Conservation (phyloP, 30 jellyfish, hydroid and myxozoan species). For the Cassiopea xamachana region DNA sequence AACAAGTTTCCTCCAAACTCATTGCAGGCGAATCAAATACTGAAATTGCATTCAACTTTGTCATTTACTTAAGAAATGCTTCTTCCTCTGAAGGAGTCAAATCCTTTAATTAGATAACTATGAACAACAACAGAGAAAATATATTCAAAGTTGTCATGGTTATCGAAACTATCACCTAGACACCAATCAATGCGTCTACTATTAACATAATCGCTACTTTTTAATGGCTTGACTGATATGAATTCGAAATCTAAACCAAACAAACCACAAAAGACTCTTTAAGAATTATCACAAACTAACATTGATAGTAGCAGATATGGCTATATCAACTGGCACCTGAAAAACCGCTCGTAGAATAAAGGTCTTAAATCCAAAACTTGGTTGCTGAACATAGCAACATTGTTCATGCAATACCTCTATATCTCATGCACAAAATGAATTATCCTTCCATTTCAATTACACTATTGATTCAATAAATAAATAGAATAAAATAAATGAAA, state of each 20-base stretch:
- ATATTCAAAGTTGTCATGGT: background rate
- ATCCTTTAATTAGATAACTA: background rate
- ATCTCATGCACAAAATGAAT: too few relatives aligned
- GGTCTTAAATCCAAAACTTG: too few relatives aligned
- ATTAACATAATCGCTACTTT: background rate
- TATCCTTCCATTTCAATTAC: too few relatives aligned
- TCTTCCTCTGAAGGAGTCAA: background rate
- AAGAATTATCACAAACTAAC: background rate
- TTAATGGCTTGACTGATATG: background rate
- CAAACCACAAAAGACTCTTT: background rate
- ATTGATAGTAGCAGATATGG: background rate
- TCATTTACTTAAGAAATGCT: background rate
- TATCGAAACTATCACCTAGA: background rate
- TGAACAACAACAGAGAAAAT: background rate
- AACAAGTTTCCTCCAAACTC: background rate
- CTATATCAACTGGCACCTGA: too few relatives aligned
- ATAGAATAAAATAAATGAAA: too few relatives aligned
- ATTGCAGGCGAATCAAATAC: background rate
- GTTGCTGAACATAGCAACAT: too few relatives aligned
- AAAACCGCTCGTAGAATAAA: too few relatives aligned
- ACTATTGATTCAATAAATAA: too few relatives aligned
- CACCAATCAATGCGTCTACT: background rate
- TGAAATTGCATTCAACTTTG: background rate
- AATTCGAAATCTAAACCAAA: background rate
- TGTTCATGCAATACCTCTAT: too few relatives aligned